Conservation (phyloP, 2,888 invertebrate genomes). For the Steromphala cineraria region DNA sequence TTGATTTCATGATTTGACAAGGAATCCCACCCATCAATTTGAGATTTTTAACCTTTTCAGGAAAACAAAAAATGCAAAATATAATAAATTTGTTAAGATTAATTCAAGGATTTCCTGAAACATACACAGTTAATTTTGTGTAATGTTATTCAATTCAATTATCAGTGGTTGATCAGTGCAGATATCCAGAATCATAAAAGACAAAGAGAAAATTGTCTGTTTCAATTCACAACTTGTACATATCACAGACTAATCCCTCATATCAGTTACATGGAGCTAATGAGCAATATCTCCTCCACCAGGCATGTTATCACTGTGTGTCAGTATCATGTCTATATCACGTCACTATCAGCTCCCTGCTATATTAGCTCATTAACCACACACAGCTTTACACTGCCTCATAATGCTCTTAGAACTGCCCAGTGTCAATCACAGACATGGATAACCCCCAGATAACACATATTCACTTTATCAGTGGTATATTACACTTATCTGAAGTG, state of each 20-base stretch:
- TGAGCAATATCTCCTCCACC: neutral
- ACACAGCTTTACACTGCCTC: neutral
- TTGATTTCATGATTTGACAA: too few species aligned
- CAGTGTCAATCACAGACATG: constrained; percentile 1
- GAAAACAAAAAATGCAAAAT: too few species aligned
- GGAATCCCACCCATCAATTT: too few species aligned
- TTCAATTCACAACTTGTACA: neutral
- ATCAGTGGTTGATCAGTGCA: too few species aligned
- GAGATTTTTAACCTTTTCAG: too few species aligned
- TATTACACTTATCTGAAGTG: too few species aligned
- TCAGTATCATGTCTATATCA: neutral
- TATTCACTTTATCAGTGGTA: neutral
- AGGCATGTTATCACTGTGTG: neutral
- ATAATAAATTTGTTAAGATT: too few species aligned
- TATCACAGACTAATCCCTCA: neutral
- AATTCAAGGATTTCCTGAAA: too few species aligned
- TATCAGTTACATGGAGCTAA: neutral
- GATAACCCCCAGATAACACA: neutral
- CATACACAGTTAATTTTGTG: too few species aligned
- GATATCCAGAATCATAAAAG: too few species aligned
- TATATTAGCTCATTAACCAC: constrained; percentile 12
- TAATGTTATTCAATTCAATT: too few species aligned
- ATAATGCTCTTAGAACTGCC: neutral
- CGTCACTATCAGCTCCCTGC: neutral
- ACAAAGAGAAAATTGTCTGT: too few species aligned